phyloP scores from a whole-genome alignment of 1,140 invertebrate genomes.

The Lucilia cuprina region DNA sequence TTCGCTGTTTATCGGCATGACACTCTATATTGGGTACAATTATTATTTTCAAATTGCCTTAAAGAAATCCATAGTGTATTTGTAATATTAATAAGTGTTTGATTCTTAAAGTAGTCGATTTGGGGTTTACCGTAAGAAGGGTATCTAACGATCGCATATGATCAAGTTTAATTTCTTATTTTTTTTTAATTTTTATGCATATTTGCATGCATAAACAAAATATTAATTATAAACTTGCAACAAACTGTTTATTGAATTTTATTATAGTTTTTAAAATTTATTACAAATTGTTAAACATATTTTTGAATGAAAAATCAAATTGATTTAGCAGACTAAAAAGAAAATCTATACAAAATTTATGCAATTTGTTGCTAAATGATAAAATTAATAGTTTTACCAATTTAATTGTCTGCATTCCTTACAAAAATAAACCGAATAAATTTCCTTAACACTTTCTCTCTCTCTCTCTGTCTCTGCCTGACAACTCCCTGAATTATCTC shows the following conservation, averaged over 20 bases:
- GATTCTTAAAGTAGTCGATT: no score
- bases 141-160: not conserved
- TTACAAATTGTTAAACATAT: slow-evolving; percentile 4
- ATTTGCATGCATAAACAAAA: not conserved
- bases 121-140: no score
- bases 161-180: no score
- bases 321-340: not conserved
- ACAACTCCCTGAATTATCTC: no score
- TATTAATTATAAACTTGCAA: not conserved
- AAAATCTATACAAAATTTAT: not conserved
- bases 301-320: not conserved
- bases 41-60: not conserved
- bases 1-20: not conserved
- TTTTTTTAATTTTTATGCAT: not conserved
- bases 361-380: no score
- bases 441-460: no score
- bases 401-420: no score
- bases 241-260: slow-evolving; percentile 5
- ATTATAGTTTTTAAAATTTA: slow-evolving; percentile 9
- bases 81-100: no score
- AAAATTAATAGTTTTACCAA: no score
- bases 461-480: no score
- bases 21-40: not conserved
- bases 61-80: no score
- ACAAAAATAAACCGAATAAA: no score